phyloP scores from a whole-genome alignment of 2,113 vertebrate species.

The Hirundichthys speculiger region DNA sequence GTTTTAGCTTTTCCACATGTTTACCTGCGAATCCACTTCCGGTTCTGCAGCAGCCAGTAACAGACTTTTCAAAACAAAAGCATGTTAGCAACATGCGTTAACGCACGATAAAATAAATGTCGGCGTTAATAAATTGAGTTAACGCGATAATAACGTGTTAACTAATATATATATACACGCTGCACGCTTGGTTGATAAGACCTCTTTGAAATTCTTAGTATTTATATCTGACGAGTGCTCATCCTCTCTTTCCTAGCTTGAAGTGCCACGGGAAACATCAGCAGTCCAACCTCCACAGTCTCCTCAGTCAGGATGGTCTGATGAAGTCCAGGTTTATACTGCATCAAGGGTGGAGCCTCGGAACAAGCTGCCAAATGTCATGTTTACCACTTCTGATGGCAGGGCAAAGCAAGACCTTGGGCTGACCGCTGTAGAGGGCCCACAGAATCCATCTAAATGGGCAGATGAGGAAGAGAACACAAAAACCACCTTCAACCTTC shows the following conservation, averaged over 20 bases:
- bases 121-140: too few relatives aligned
- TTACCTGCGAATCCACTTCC: too few relatives aligned
- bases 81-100: too few relatives aligned
- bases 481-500: constrained; percentile 6
- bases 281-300: background rate
- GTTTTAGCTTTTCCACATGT: too few relatives aligned
- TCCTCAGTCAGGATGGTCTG: background rate
- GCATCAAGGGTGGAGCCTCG: constrained; percentile 21
- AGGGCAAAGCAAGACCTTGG: background rate
- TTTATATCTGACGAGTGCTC: too few relatives aligned
- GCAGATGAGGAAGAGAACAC: constrained; percentile 18
- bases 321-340: constrained; percentile 11
- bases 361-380: constrained; percentile 12
- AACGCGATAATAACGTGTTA: too few relatives aligned
- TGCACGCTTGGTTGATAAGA: too few relatives aligned
- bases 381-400: background rate
- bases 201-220: background rate
- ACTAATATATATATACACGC: too few relatives aligned
- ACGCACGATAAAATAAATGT: too few relatives aligned
- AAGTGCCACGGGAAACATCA: constrained; percentile 16
- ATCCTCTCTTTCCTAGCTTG: constrained; percentile 46
- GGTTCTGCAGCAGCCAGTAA: too few relatives aligned
- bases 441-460: constrained; percentile 28
- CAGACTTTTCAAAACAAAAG: too few relatives aligned
- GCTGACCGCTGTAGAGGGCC: constrained; percentile 16